Evolutionary conservation across 2,888 invertebrate species (phyloP), one percentile per base, ranked within the genome.

Genomic region (Tupiocoris notatus): DNA sequence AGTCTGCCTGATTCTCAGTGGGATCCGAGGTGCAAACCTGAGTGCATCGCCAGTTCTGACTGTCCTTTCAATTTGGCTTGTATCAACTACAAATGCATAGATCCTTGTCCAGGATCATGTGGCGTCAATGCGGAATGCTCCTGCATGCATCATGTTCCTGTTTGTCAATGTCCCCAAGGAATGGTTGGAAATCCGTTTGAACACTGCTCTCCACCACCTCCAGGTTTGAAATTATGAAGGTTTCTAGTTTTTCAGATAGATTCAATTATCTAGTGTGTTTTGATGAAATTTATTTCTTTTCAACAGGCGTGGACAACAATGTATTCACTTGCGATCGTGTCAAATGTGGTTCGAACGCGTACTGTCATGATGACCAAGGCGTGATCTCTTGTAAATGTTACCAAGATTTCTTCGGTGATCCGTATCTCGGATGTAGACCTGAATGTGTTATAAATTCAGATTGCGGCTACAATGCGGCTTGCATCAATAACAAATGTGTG

Each of bases 401-500:
- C 76, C 87, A 88, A 75, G 90, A 89, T 67, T 94, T 91, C 84
- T 91, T 88, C 80, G 95, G 95, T 63, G 92, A 94, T 85, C 92
- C 95, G 0, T 89, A 89, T 80, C 85, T 90, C 78, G 90, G 90
- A 3, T 94, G 93, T 81, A 88, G 89, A 68, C 92, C 93, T 0
- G 90, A 93, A 84, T 95, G 94, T 84, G 90, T 94, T 0, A 88
- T 92, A 12, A 94, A 94, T 82, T 88, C 90, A 18, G 93, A 94
- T 83, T 94, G 94, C 83, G 84, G 89, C 3, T 84, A 88, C 65
- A 87, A 89, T 77, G 87, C 88, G 81, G 90, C 93, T 17, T 94
- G 94, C 82, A 87, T 91, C 65, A 92, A 91, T 82, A 90, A 90
- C 80, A 91, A 89, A 84, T 94, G 94, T 82, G 87, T 89, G 79